Evolutionary conservation across 1,140 invertebrate genomes (phyloP).

Genomic region (Acromyrmex echinatior): DNA sequence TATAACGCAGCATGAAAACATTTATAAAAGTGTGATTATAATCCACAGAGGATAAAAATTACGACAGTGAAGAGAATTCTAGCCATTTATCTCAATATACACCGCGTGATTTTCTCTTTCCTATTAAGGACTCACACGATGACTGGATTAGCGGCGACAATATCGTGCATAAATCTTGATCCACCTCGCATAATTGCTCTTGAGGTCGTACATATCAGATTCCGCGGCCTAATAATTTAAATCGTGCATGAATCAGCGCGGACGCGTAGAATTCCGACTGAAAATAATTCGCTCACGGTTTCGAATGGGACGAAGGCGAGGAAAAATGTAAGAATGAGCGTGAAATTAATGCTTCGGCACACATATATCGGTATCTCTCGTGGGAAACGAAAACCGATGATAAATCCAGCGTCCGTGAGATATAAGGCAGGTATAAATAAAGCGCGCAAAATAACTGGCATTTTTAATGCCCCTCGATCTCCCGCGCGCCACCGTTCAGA

Average conservation of each 20-base stretch:
- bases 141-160: not conserved
- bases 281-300: constrained; percentile 38
- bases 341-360: constrained; percentile 8
- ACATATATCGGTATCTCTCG: not conserved
- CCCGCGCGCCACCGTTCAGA: not conserved
- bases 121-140: not conserved
- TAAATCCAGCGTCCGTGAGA: constrained; percentile 19
- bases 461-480: constrained; percentile 27
- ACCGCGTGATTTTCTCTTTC: not conserved
- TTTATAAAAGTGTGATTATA: not conserved
- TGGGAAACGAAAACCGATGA: constrained; percentile 14
- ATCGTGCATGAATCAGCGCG: constrained; percentile 37
- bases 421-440: constrained; percentile 48
- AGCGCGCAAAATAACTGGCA: constrained; percentile 47
- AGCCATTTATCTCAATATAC: constrained; percentile 17
- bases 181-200: not conserved
- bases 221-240: constrained; percentile 37
- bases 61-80: not conserved
- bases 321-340: not conserved
- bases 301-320: not conserved
- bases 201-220: not conserved
- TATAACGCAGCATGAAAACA: not conserved
- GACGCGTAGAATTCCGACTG: not conserved
- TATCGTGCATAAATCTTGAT: not conserved
- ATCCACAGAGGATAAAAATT: not conserved